phyloP scores from a whole-genome alignment of 2,113 vertebrate genomes.

The Prolemur simus region DNA sequence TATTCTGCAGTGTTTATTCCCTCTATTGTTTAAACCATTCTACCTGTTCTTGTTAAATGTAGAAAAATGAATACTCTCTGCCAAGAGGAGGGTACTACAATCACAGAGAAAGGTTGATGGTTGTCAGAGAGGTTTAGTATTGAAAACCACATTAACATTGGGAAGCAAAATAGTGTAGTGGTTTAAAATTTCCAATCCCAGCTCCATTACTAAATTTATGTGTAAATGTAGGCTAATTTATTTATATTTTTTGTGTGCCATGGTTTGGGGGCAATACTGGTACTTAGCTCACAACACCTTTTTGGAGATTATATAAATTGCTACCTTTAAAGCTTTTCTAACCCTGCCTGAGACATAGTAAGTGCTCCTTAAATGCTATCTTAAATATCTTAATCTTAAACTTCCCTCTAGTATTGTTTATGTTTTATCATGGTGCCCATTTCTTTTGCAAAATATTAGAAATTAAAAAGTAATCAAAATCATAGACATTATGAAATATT shows the following conservation, averaged over 20 bases:
- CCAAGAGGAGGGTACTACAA: not conserved
- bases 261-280: not conserved
- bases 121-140: not conserved
- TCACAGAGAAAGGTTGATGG: not conserved
- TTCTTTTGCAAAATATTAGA: not conserved
- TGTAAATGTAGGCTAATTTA: not conserved
- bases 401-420: not conserved
- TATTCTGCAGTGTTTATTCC: conserved; percentile 69
- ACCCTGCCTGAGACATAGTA: not conserved
- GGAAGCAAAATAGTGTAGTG: not conserved
- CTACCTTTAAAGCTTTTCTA: not conserved
- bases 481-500: not conserved
- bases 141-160: not conserved
- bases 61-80: conserved; percentile 59
- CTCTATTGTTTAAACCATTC: conserved; percentile 64
- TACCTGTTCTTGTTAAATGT: conserved; percentile 57
- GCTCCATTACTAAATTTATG: not conserved
- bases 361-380: not conserved
- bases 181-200: not conserved
- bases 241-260: not conserved
- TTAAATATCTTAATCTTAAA: not conserved
- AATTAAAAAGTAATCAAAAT: conserved; percentile 12
- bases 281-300: not conserved
- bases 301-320: not conserved
- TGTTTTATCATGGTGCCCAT: not conserved